Evolutionary conservation across 64 coral and sea anemone species (phyloP).

Genomic region (Cladopsammia gracilis): DNA sequence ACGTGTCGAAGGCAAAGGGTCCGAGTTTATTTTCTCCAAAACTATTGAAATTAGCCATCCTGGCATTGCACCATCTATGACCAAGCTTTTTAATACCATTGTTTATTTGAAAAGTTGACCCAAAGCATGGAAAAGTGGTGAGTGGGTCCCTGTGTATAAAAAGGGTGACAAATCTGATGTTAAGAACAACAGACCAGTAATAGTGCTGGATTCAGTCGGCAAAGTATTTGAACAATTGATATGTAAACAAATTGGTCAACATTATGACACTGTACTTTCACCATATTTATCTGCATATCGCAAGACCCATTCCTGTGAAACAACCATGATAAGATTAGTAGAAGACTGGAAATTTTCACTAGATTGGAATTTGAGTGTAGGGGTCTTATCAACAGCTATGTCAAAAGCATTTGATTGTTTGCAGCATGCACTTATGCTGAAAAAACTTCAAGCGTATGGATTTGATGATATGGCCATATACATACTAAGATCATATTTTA

Average conservation of each 20-base stretch:
- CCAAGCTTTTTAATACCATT: conserved; percentile 7
- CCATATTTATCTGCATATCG: conserved; percentile 25
- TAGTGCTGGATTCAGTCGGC: not conserved
- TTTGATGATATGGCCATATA: not conserved
- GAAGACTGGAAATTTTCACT: conserved; percentile 14
- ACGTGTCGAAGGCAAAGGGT: conserved; percentile 12
- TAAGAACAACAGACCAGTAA: conserved; percentile 19
- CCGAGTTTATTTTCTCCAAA: conserved; percentile 18
- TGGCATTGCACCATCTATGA: conserved; percentile 29
- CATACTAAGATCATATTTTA: conserved; percentile 26
- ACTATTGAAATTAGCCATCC: conserved; percentile 13
- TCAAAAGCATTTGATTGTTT: conserved; percentile 63
- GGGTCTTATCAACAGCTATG: not conserved
- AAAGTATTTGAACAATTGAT: conserved; percentile 6
- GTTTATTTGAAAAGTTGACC: conserved; percentile 4
- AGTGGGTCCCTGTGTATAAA: conserved; percentile 1
- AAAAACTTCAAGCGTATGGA: conserved; percentile 34
- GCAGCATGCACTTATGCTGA: conserved; percentile 4
- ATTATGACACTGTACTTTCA: conserved; percentile 38
- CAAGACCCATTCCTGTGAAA: conserved; percentile 1
- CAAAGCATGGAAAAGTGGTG: conserved; percentile 28
- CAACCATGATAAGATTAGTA: conserved; percentile 13
- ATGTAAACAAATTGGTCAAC: conserved; percentile 27
- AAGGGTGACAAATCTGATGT: conserved; percentile 22
- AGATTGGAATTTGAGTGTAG: conserved; percentile 2